A percentile compares a stretch with the other conserved stretches of the same genome.
Conservation (phyloP, 2,888 invertebrate species). For the Apamea monoglypha region DNA sequence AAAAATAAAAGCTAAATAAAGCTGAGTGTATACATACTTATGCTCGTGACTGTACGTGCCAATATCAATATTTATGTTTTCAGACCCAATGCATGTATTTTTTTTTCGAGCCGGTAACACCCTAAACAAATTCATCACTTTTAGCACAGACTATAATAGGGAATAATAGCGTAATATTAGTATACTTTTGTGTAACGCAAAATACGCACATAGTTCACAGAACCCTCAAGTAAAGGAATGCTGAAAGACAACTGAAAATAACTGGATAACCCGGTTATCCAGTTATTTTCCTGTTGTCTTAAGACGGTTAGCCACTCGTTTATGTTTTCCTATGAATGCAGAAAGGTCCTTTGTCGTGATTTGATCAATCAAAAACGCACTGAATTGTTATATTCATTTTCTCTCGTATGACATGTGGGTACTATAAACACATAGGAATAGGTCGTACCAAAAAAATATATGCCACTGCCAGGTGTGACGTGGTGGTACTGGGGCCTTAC, state of each 20-base stretch:
- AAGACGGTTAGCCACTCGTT: too few relatives aligned
- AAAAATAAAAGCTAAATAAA: too few relatives aligned
- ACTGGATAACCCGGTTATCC: neutral
- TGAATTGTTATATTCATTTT: neutral
- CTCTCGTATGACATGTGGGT: neutral
- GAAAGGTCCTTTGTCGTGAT: slow-evolving; percentile 1
- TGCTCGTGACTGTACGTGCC: too few relatives aligned
- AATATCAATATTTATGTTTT: neutral
- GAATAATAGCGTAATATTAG: neutral
- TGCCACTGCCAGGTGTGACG: neutral
- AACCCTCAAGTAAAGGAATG: too few relatives aligned
- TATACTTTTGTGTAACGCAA: neutral
- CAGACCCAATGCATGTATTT: slow-evolving; percentile 6
- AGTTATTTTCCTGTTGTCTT: too few relatives aligned
- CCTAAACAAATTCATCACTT: neutral
- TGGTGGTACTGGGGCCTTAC: neutral
- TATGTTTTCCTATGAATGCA: neutral
- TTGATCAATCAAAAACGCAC: neutral
- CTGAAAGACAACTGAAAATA: neutral
- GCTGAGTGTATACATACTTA: too few relatives aligned
- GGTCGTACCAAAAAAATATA: neutral
- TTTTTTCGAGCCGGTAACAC: neutral
- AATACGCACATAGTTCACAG: neutral
- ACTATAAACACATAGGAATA: neutral
- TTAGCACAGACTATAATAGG: neutral